Base-by-base conservation (phyloP, 2,113 vertebrate species). In the Bubo blakistoni region DNA sequence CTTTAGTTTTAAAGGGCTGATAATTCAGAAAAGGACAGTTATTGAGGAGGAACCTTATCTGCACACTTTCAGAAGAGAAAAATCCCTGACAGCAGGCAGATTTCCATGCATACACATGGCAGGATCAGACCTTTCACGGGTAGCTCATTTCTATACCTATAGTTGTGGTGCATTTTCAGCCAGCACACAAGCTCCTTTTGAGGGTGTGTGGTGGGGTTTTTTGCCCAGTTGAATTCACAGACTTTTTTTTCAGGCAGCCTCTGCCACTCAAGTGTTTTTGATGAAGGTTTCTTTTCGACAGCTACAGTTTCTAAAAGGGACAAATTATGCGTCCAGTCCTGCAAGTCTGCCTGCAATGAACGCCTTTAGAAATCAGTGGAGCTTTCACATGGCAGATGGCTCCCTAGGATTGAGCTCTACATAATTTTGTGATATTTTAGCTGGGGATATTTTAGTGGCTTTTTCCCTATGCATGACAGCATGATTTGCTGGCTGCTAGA, bases 341-440 rank as follows among this genome's bases (percentile, higher is more conserved):
- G 91, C 92, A 90, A 97, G 77, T 84, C 70, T 89, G 91, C 40
- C 66, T 94, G 86, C 58, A 77, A 69, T 55, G 86, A 95, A 51
- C 0, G 89, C 30, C 92, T 94, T 87, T 62, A 85, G 95, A 94
- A 95, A 97, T 90, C 94, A 95, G 86, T 91, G 81, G 70, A 94
- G 93, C 91, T 97, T 95, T 95, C 95, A 94, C 89, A 95, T 96
- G 94, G 96, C 97, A 97, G 96, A 97, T 97, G 95, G 97, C 74
- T 97, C 74, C 88, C 74, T 65, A 87, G 83, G 70, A 95, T 65
- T 91, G 96, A 96, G 94, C 66, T 94, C 77, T 91, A 94, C 95
- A 96, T 94, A 94, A 95, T 96, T 95, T 95, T 94, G 94, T 1
- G 24, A 55, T 96, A 95, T 97, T 97, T 95, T 91, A 96, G 89